phyloP scores from a whole-genome alignment of 2,888 invertebrate genomes.

The Tuberolachnus salignus region DNA sequence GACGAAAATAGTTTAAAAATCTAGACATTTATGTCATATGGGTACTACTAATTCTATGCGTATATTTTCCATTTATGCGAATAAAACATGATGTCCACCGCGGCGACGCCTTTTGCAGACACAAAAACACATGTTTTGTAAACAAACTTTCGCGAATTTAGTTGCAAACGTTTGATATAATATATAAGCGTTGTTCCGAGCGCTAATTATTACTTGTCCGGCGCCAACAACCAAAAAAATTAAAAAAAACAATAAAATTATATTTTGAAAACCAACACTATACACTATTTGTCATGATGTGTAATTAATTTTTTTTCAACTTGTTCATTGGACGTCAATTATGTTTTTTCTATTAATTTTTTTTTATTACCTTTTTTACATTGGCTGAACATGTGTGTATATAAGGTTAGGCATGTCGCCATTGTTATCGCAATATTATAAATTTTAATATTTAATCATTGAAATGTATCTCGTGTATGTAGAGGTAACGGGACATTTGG shows the following conservation, averaged over 20 bases:
- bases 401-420: too few species aligned
- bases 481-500: too few species aligned
- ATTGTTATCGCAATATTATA: too few species aligned
- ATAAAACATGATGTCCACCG: too few species aligned
- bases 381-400: too few species aligned
- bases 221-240: too few species aligned
- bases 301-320: conserved; percentile 53
- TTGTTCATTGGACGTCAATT: conserved; percentile 27
- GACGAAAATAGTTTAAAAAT: too few species aligned
- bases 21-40: too few species aligned
- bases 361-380: conserved; percentile 14
- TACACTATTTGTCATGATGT: conserved; percentile 36
- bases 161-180: conserved; percentile 56
- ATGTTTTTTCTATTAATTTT: background rate
- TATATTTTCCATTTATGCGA: too few species aligned
- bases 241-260: conserved; percentile 12
- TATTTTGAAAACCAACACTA: conserved; percentile 9
- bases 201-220: conserved; percentile 54
- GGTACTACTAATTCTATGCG: too few species aligned
- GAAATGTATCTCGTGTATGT: too few species aligned
- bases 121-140: conserved; percentile 50
- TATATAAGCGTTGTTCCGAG: conserved; percentile 39
- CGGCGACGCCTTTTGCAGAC: conserved; percentile 32
- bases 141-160: conserved; percentile 56
- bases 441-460: too few species aligned